Conservation (phyloP, 1,140 invertebrate species). For the Zaprionus kolodkinae region DNA sequence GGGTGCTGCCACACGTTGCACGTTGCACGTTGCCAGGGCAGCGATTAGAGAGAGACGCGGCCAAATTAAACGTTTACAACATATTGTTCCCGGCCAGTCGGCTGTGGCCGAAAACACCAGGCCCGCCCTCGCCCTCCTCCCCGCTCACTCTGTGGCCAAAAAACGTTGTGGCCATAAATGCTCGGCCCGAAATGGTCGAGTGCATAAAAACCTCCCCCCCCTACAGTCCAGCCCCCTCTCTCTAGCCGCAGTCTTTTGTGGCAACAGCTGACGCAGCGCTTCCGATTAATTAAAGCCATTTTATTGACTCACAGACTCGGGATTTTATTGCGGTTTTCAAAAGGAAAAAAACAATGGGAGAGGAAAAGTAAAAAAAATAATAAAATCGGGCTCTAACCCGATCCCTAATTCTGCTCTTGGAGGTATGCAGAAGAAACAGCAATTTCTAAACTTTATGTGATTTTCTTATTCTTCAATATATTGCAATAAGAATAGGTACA, state of each 20-base stretch:
- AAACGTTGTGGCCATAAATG: constrained; percentile 61
- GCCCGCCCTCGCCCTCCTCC: neutral
- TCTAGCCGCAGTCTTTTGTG: constrained; percentile 24
- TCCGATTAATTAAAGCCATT: constrained; percentile 57
- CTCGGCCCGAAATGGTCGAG: constrained; percentile 61
- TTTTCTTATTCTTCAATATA: no score
- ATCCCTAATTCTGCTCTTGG: no score
- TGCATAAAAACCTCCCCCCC: constrained; percentile 66
- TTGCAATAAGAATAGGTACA: no score
- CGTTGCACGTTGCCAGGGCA: constrained; percentile 67
- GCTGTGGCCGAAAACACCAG: constrained; percentile 15
- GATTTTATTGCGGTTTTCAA: neutral
- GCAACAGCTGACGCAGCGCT: constrained; percentile 66
- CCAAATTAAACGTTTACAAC: constrained; percentile 81
- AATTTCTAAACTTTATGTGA: no score
- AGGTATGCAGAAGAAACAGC: no score
- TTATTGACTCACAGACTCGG: constrained; percentile 33
- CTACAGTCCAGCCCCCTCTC: constrained; percentile 10
- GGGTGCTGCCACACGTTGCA: constrained; percentile 21
- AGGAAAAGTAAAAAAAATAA: no score
- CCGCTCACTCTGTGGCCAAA: constrained; percentile 27
- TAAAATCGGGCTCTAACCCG: no score
- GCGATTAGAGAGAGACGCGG: constrained; percentile 74
- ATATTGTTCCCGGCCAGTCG: constrained; percentile 67
- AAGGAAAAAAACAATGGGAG: neutral